Evolutionary conservation across 2,888 invertebrate genomes (phyloP), one percentile per base, ranked within the genome.

Genomic region (Drosophila hamatofila): DNA sequence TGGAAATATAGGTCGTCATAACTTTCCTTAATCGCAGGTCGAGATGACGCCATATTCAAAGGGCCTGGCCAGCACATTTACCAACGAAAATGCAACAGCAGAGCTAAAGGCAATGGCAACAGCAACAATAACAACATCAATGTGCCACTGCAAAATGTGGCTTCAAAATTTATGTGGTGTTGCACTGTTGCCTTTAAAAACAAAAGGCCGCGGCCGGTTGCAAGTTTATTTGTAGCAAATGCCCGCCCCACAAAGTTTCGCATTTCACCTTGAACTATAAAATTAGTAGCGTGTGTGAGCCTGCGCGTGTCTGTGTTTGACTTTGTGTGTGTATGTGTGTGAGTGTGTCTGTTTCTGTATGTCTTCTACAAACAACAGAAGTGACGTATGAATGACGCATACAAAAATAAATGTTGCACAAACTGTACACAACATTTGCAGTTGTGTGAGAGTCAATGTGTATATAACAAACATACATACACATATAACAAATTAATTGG

Each of bases 191-290:
- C 48, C 67, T 48, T 67, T 52, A 71, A 80, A 80, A 79, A 80
- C 83, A 76, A 80, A 75, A 67, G 57, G 62, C 76, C 64, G 75
- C 60, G 62, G 65, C 70, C 65, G 72, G 61, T 61, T 72, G 75
- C 67, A 66, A 70, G 76, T 78, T 78, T 72, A 73, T 80, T 82
- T 78, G 61, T 65, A 72, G 66, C 74, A 57, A 57, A 59, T 51
- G 65, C 69, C 44, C 59, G 74, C 58, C 73, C 63, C 75, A 65
- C 79, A 68, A 78, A 85, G 73, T 80, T 83, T 84, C 72, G 73
- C 81, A 84, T 78, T 80, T 91, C 84, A 91, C 91, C 91, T 91
- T 91, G 91, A 91, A 91, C 91, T 88, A 91, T 90, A 83, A 86
- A 71, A 58, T 75, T 58, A 39, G 18, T 37, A 33, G 56, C 9